Conservation (phyloP, 1,140 invertebrate genomes). For the Trichonephila clavata region DNA sequence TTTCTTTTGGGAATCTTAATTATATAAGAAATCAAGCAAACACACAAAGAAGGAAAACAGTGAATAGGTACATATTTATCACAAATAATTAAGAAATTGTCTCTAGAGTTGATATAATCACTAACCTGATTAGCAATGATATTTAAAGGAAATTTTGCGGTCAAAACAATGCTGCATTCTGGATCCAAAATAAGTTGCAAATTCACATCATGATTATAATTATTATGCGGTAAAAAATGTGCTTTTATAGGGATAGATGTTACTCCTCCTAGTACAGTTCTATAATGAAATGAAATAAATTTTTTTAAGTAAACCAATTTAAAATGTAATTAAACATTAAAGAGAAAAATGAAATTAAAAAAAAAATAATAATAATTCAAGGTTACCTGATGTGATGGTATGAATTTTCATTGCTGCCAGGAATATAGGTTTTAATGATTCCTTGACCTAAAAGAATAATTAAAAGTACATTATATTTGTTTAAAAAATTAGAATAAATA, state of each 20-base stretch:
- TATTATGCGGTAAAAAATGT: background rate
- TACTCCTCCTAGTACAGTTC: constrained; percentile 49
- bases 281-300: constrained; percentile 17
- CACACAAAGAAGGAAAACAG: background rate
- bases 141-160: constrained; percentile 58
- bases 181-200: constrained; percentile 61
- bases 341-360: background rate
- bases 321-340: background rate
- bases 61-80: too few relatives aligned
- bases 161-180: constrained; percentile 56
- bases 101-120: background rate
- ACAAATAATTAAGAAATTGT: background rate
- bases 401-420: constrained; percentile 48
- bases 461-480: background rate
- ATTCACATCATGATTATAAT: background rate
- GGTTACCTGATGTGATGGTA: constrained; percentile 59
- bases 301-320: background rate
- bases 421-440: constrained; percentile 24
- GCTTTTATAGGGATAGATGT: constrained; percentile 43
- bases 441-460: constrained; percentile 48
- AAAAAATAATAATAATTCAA: background rate
- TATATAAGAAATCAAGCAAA: too few relatives aligned
- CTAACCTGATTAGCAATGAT: constrained; percentile 56
- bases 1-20: too few relatives aligned
- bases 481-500: background rate